Percentiles rank a stretch among this genome's conserved stretches.
These are phyloP conservation scores for Galendromus occidentalis DNA, from an alignment of 1,140 invertebrate genomes.

Conservation along the genomic window DNA sequence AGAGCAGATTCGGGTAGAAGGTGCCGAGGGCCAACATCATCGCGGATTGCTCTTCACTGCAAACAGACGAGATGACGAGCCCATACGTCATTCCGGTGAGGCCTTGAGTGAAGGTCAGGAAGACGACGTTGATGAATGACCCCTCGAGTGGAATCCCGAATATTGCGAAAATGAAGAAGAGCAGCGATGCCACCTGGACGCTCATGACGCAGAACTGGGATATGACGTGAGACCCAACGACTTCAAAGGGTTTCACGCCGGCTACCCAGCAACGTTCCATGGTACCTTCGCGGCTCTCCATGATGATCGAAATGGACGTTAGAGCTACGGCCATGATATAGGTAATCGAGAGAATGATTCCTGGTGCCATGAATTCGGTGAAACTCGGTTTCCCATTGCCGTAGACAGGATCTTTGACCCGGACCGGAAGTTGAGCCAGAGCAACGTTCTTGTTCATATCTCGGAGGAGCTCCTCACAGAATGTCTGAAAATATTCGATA, in stretches of 20 bases:
- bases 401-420: slow-evolving; percentile 65
- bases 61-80: slow-evolving; percentile 64
- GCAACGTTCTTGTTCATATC: too few species aligned
- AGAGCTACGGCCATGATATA: slow-evolving; percentile 84
- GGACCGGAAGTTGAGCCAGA: slow-evolving; percentile 21
- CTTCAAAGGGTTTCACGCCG: slow-evolving; percentile 66
- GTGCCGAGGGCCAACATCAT: slow-evolving; percentile 79
- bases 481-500: too few species aligned
- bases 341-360: slow-evolving; percentile 80
- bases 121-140: slow-evolving; percentile 46
- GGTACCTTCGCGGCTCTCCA: slow-evolving; percentile 71
- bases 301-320: slow-evolving; percentile 70
- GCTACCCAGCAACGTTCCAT: slow-evolving; percentile 71
- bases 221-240: slow-evolving; percentile 71
- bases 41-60: slow-evolving; percentile 69
- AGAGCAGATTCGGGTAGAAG: slow-evolving; percentile 71
- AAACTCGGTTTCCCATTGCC: slow-evolving; percentile 65
- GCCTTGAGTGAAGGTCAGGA: slow-evolving; percentile 51
- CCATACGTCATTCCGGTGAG: slow-evolving; percentile 84
- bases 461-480: too few species aligned
- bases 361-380: slow-evolving; percentile 83
- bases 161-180: slow-evolving; percentile 59
- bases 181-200: slow-evolving; percentile 63
- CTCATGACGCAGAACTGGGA: slow-evolving; percentile 84
- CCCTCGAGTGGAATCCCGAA: slow-evolving; percentile 61